Evolutionary conservation across 1,140 invertebrate species (phyloP), one percentile per base, ranked within the genome.

Genomic region (Magallana angulata): DNA sequence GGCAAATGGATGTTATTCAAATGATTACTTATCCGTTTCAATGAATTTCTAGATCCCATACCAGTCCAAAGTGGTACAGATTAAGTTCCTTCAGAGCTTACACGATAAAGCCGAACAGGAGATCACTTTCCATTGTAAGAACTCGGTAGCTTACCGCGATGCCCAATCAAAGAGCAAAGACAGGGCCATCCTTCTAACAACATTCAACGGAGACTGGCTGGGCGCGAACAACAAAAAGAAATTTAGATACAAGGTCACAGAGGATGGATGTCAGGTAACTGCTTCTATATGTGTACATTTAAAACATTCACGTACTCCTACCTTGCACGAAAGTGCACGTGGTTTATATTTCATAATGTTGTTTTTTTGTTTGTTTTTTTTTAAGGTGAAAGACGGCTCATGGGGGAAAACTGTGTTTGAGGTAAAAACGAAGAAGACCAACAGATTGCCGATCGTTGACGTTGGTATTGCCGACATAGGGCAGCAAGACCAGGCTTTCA

Each of bases 341-440:
- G 14, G 5, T 82, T 56, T 81, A 4, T 56, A 82, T 30, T 9
- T 16, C 9, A 16, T n/a, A 12, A 57, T 57, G 2, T 11, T n/a
- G n/a, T n/a, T n/a, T n/a, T n/a, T n/a, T n/a, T n/a, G n/a, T n/a
- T n/a, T n/a, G n/a, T 82, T 58, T 82, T 30, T 84, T 12, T 7
- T 60, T 11, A 30, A 84, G 83, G 59, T 60, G 16, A 64, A 64
- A 48, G 48, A 60, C 8, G 36, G 36, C 5, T 16, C 57, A n/a
- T 84, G 83, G 83, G 60, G 60, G 30, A 84, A 84, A 62, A 84
- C 83, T 9, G 59, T 84, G 14, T 84, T 84, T 62, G 83, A 84
- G 64, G 48, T 84, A 64, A 84, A 84, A 84, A 84, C 83, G 36
- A 84, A 62, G 83, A 84, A 84, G 56, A 62, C 58, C 18, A 64